Conservation (phyloP, 2,797 vertebrate species). For the Taeniopygia guttata region DNA sequence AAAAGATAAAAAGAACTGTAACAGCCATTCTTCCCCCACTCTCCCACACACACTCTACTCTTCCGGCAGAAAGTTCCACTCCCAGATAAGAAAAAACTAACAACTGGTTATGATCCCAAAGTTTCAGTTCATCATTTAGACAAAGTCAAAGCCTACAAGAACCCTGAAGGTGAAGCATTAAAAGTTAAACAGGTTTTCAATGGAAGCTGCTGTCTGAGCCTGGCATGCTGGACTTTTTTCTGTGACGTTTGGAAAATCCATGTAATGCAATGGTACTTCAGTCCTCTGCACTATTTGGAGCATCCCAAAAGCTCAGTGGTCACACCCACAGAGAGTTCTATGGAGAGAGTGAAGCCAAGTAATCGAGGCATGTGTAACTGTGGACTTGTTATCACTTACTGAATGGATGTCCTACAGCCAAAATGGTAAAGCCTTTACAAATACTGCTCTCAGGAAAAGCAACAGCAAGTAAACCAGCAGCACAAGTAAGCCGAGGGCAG, state of each 20-base stretch:
- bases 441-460: background rate
- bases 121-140: background rate
- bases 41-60: background rate
- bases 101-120: background rate
- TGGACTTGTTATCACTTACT: background rate
- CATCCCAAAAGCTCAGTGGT: background rate
- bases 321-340: background rate
- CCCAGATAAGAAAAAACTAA: background rate
- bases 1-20: background rate
- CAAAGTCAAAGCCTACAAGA: background rate
- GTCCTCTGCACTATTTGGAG: background rate
- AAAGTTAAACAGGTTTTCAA: background rate
- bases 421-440: background rate
- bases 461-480: background rate
- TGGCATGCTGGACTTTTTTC: background rate
- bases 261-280: background rate
- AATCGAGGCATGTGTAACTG: background rate
- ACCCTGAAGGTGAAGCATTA: background rate
- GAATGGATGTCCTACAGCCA: background rate
- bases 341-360: background rate
- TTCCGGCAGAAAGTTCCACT: background rate
- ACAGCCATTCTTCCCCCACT: background rate
- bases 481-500: rapidly evolving
- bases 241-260: background rate
- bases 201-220: background rate